These are phyloP conservation scores for Squalus acanthias DNA, from an alignment of 2,797 vertebrate genomes.

Conservation along the genomic window DNA sequence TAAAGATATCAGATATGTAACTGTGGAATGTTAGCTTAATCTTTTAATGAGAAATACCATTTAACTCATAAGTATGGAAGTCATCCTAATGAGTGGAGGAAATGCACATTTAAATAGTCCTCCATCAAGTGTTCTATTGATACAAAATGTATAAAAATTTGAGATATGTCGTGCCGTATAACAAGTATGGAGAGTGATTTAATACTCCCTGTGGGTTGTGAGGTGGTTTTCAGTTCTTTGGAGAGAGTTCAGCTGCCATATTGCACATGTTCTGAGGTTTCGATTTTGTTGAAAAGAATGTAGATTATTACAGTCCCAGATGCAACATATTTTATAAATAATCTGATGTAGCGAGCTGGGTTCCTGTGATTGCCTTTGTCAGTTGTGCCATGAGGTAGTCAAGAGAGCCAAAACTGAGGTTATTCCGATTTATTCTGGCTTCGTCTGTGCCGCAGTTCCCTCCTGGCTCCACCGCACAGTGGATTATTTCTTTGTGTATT, in stretches of 20 bases:
- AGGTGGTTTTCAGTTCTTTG: neutral
- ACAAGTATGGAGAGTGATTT: neutral
- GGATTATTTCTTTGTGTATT: neutral
- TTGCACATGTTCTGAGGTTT: neutral
- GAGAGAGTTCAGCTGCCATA: neutral
- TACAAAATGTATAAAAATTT: neutral
- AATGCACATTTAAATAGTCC: neutral
- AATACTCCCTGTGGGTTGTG: neutral
- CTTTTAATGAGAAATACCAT: neutral
- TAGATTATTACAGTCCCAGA: neutral
- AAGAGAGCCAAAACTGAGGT: neutral
- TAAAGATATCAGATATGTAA: neutral
- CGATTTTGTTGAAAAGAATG: neutral
- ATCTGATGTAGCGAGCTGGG: neutral
- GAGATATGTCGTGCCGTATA: neutral
- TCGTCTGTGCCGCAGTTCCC: neutral
- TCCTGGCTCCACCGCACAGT: neutral
- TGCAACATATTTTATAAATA: neutral
- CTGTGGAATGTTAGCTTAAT: neutral
- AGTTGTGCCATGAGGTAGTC: neutral
- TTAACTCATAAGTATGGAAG: neutral
- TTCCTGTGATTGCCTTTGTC: neutral
- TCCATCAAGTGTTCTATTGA: neutral
- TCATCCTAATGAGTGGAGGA: neutral
- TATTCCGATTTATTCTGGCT: neutral